Conservation (phyloP, 2,113 vertebrate species). For the Aix galericulata region DNA sequence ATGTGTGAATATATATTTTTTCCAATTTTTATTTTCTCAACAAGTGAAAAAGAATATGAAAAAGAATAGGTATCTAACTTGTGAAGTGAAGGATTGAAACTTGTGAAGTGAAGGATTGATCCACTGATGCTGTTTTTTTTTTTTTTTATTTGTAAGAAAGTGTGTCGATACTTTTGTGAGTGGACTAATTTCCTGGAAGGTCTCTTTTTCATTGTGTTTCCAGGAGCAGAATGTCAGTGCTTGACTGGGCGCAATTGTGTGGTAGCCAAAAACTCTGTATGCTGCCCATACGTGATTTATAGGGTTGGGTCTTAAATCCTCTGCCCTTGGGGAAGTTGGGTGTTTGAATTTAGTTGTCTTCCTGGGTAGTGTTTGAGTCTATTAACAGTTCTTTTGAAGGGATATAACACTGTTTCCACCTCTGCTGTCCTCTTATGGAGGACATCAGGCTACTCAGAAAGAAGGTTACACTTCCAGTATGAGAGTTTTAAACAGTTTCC, state of each 20-base stretch:
- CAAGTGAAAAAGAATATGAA: not conserved
- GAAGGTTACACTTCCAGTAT: not conserved
- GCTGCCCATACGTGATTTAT: not conserved
- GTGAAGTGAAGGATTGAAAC: not conserved
- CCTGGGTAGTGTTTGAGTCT: not conserved
- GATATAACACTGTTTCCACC: not conserved
- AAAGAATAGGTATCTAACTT: rapidly evolving
- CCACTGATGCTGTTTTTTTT: not conserved
- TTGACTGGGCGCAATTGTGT: rapidly evolving
- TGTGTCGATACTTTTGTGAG: not conserved
- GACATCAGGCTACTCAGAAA: not conserved
- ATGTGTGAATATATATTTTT: too few relatives aligned
- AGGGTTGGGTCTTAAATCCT: not conserved
- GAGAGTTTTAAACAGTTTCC: not conserved
- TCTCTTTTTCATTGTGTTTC: not conserved
- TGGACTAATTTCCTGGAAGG: not conserved
- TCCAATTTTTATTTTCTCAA: not conserved
- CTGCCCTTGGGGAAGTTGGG: not conserved
- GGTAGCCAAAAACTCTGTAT: not conserved
- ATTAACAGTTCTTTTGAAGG: not conserved
- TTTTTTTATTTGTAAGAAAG: not conserved
- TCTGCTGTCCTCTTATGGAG: not conserved
- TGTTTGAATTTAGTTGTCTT: not conserved
- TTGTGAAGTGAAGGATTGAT: too few relatives aligned
- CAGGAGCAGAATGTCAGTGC: not conserved